Conservation (phyloP, 2,888 invertebrate genomes). For the Spodoptera littoralis region DNA sequence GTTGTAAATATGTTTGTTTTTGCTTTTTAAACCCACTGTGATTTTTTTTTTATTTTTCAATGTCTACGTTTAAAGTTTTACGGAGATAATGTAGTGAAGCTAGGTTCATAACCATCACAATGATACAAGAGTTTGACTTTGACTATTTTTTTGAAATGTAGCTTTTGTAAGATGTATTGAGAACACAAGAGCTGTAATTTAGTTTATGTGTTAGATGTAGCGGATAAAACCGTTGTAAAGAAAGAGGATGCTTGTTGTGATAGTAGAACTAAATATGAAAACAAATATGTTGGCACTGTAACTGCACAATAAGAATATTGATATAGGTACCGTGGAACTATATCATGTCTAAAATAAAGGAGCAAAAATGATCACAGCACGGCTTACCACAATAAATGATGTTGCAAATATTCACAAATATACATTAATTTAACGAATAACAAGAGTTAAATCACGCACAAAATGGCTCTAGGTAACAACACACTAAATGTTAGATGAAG, state of each 20-base stretch:
- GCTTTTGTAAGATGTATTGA: slow-evolving; percentile 65
- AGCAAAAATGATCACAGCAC: slow-evolving; percentile 49
- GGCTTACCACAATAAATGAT: slow-evolving; percentile 47
- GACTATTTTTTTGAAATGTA: slow-evolving; percentile 79
- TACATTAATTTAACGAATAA: slow-evolving; percentile 24
- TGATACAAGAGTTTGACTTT: slow-evolving; percentile 88
- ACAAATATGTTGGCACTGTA: slow-evolving; percentile 28
- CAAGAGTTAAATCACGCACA: slow-evolving; percentile 71
- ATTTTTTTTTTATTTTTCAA: slow-evolving; percentile 73
- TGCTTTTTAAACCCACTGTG: slow-evolving; percentile 80
- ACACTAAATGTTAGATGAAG: slow-evolving; percentile 69
- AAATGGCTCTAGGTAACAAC: slow-evolving; percentile 79
- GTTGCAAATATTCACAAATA: slow-evolving; percentile 35
- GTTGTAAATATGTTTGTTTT: slow-evolving; percentile 79
- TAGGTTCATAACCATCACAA: slow-evolving; percentile 82
- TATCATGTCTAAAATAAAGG: slow-evolving; percentile 16
- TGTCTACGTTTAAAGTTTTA: slow-evolving; percentile 70
- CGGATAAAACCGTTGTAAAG: slow-evolving; percentile 55
- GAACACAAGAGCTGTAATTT: slow-evolving; percentile 72
- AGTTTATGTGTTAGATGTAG: slow-evolving; percentile 74
- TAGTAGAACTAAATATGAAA: slow-evolving; percentile 46
- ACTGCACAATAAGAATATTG: slow-evolving; percentile 41
- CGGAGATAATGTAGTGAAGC: slow-evolving; percentile 75
- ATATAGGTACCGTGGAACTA: slow-evolving; percentile 38
- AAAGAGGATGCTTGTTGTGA: slow-evolving; percentile 69